Percentiles rank a stretch among this genome's conserved stretches.
These are phyloP conservation scores for Microctonus aethiopoides DNA, from an alignment of 2,888 invertebrate genomes.

Conservation along the genomic window DNA sequence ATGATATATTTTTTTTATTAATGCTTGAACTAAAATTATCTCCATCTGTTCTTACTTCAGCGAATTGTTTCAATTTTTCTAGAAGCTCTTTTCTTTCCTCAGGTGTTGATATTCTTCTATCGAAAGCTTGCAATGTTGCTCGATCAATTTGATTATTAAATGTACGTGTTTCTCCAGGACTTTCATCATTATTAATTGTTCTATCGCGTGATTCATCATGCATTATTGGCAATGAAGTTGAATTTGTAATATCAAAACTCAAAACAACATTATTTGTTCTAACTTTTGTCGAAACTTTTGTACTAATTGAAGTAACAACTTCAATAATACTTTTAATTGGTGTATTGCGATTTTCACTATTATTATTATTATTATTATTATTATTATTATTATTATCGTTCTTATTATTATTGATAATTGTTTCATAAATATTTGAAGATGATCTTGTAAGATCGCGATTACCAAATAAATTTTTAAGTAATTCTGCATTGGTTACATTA, in stretches of 20 bases:
- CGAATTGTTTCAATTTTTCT: slow-evolving; percentile 55
- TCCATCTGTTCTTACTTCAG: slow-evolving; percentile 50
- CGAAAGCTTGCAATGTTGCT: slow-evolving; percentile 47
- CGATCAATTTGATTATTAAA: slow-evolving; percentile 37
- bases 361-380: not conserved
- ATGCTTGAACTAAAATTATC: slow-evolving; percentile 27
- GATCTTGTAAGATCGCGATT: slow-evolving; percentile 30
- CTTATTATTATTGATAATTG: not conserved
- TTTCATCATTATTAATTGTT: slow-evolving; percentile 14
- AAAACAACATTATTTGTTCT: slow-evolving; percentile 53
- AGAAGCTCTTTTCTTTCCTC: slow-evolving; percentile 50
- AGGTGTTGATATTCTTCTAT: slow-evolving; percentile 53
- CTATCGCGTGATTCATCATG: slow-evolving; percentile 23
- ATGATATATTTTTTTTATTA: slow-evolving; percentile 10
- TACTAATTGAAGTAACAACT: slow-evolving; percentile 65
- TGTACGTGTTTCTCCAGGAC: slow-evolving; percentile 44
- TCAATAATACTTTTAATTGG: slow-evolving; percentile 61
- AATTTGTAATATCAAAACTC: slow-evolving; percentile 53
- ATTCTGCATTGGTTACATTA: slow-evolving; percentile 40
- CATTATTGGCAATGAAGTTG: slow-evolving; percentile 44
- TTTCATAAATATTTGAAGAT: slow-evolving; percentile 3
- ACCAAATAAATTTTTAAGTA: slow-evolving; percentile 55
- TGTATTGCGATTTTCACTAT: not conserved
- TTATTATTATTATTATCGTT: too few species aligned
- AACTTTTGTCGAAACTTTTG: slow-evolving; percentile 58